Base-by-base conservation (phyloP, 1,140 invertebrate genomes). In the Pseudomyrmex gracilis region DNA sequence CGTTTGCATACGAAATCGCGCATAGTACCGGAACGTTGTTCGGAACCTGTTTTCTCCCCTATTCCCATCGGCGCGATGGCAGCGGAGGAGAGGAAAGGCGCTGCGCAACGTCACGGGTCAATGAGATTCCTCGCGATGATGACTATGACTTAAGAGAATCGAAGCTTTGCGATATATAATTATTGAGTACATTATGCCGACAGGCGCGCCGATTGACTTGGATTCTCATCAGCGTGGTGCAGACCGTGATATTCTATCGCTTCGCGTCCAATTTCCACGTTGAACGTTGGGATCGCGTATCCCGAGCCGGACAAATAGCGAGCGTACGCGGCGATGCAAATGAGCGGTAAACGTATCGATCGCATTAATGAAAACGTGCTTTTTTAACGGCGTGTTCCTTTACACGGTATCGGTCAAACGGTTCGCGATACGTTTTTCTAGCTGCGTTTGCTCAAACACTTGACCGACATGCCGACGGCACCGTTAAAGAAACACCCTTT, bases 1-100 rank as follows among this genome's bases (percentile, higher is more conserved):
- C 80, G 84, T 88, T 89, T 88, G 87, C 87, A 88, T 89, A 89
- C 53, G 84, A 84, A 76, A 88, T 86, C 67, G 67, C 60, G 73
- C 43, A 43, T 64, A 66, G 51, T 49, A 53, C 20, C 73, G 58
- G 73, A 70, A 82, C 47, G 80, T 84, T 88, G 87, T 68, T 60
- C 70, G 66, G 20, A 58, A 82, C 24, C 76, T 73, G 80, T 82
- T 89, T 73, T 82, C 82, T 73, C 57, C 67, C 15, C 68, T 74
- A 76, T 74, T 80, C 76, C 51, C 51, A 61, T 51, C 60, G 87
- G 55, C 47, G 61, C 43, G 9, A 24, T 22, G 24, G 2, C 2
- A 60, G 4, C 22, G 49, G 17, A 9, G 1, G 10, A 22, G 66
- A 24, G 12, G 55, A 53, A 55, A 22, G 24, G 43, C 20, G 34